phyloP scores from a whole-genome alignment of 30 jellyfish, hydroid and myxozoan genomes.

The Morbakka virulenta region DNA sequence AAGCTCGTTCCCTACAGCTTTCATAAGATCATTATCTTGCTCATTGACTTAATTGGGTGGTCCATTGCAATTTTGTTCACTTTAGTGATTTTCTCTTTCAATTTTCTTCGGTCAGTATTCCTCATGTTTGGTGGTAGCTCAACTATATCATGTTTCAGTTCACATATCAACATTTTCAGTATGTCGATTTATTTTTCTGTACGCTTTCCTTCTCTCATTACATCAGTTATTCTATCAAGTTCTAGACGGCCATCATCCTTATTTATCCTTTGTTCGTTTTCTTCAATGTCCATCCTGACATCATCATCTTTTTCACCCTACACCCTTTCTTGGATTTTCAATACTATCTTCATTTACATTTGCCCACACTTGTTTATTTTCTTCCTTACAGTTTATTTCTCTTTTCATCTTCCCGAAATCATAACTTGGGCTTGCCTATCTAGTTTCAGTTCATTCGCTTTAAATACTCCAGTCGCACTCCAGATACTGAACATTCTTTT shows the following conservation, averaged over 20 bases:
- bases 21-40: neutral
- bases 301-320: neutral
- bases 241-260: neutral
- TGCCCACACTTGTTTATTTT: neutral
- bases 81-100: neutral
- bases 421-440: no score
- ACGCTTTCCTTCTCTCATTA: neutral
- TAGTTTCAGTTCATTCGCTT: no score
- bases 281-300: constrained; percentile 9
- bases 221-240: neutral
- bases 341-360: neutral
- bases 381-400: neutral
- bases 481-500: no score
- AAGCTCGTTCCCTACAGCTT: neutral
- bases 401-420: no score
- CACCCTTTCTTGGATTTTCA: neutral
- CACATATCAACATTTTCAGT: no score
- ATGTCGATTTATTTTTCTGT: neutral
- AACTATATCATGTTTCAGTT: neutral
- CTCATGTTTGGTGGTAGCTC: constrained; percentile 11
- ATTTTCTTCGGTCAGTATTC: constrained; percentile 8
- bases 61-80: neutral
- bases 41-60: neutral
- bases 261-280: neutral
- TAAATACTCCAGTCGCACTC: no score